Evolutionary conservation across 2,888 invertebrate genomes (phyloP), one percentile per base, ranked within the genome.

Genomic region (Coenonympha arcania): DNA sequence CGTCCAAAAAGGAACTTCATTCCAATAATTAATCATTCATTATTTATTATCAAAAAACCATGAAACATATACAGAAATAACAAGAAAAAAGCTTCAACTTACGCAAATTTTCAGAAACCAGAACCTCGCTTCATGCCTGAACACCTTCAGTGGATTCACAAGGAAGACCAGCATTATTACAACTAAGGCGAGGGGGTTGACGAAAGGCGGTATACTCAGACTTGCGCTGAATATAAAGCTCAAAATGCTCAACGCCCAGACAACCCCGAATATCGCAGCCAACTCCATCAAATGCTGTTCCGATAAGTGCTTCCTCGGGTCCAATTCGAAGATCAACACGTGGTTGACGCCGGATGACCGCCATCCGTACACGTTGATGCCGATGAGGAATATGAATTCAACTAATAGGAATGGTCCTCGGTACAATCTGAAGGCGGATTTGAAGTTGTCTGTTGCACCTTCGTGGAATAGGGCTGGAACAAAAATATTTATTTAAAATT

Each of bases 281-380:
- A 96, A 79, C 77, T 98, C 98, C 90, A 98, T 95, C 31, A 99
- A 87, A 79, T 98, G 95, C 68, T 98, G 97, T 64, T 98, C 97
- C 0, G 94, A 94, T 0, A 95, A 84, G 77, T 98, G 97, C 77
- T 97, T 96, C 50, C 98, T 87, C 0, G 98, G 98, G 77, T 99
- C 98, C 65, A 99, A 85, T 73, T 98, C 98, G 78, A 99, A 99
- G 62, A 99, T 99, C 1, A 99, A 88, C 0, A 99, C 98, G 73
- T 99, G 98, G 84, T 98, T 98, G 9, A 99, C 98, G 2, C 99
- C 98, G 0, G 97, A 96, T 0, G 96, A 95, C 3, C 98, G 88
- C 98, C 98, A 98, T 4, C 98, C 98, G 73, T 98, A 98, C 0
- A 98, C 95, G 71, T 98, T 98, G 42, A 98, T 92, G 19, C 98